Percentiles rank a stretch among this genome's conserved stretches.
Evolutionary conservation across 2,113 vertebrate species (phyloP).

Genomic region (Onychostoma macrolepis): DNA sequence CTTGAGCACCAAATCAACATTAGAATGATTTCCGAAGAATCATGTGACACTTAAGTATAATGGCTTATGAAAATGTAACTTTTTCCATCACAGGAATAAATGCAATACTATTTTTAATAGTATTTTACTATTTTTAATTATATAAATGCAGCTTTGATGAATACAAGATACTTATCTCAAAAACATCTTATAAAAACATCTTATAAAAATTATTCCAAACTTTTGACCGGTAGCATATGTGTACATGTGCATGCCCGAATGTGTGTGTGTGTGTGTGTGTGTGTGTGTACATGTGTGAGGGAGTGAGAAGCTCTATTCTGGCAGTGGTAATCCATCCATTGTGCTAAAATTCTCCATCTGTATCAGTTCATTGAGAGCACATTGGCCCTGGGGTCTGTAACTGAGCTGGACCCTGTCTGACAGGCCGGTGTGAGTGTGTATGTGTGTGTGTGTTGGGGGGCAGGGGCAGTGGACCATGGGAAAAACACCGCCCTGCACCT

Average conservation of each 20-base stretch:
- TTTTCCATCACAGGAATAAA: neutral
- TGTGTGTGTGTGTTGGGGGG: constrained; percentile 50
- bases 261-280: constrained; percentile 52
- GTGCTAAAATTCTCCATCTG: constrained; percentile 81
- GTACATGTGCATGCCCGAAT: constrained; percentile 1
- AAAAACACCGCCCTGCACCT: constrained; percentile 76
- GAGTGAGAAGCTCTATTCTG: constrained; percentile 69
- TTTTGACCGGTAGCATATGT: neutral
- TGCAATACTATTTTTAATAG: neutral
- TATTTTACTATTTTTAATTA: neutral
- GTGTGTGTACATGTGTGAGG: constrained; percentile 18
- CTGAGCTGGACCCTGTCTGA: constrained; percentile 79
- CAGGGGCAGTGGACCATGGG: constrained; percentile 77
- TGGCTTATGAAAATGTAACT: neutral
- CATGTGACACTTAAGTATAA: neutral
- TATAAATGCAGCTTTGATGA: neutral
- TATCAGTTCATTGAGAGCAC: constrained; percentile 82
- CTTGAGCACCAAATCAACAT: neutral
- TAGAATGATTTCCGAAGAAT: neutral
- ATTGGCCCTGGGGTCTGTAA: constrained; percentile 81
- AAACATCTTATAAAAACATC: neutral
- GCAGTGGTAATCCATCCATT: constrained; percentile 81
- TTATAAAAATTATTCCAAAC: neutral
- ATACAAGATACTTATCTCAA: neutral
- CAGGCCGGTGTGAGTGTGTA: constrained; percentile 59